A percentile compares a stretch with the other conserved stretches of the same genome.
phyloP scores from a whole-genome alignment of 2,113 vertebrate genomes.

The Hemicordylus capensis region DNA sequence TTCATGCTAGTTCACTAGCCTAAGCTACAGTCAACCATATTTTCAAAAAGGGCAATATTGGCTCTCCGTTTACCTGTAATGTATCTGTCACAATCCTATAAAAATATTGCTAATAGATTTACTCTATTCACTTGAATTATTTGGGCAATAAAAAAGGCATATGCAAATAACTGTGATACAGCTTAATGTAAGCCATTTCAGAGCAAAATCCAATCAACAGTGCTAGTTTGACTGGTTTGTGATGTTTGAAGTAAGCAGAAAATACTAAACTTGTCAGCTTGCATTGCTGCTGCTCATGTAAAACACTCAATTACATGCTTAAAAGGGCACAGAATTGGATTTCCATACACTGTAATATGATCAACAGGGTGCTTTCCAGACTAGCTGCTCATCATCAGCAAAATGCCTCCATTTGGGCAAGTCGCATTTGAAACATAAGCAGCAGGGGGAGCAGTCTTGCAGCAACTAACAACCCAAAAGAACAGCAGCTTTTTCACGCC shows the following conservation, averaged over 20 bases:
- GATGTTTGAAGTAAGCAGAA: neutral
- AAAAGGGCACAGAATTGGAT: neutral
- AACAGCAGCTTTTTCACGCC: too few species aligned
- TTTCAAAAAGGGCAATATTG: neutral
- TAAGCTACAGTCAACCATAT: neutral
- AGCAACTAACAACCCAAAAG: too few species aligned
- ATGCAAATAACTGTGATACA: neutral
- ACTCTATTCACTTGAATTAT: neutral
- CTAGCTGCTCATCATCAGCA: too few species aligned
- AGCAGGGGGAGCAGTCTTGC: too few species aligned
- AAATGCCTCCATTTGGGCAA: too few species aligned
- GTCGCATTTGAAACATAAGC: too few species aligned
- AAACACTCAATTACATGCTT: neutral
- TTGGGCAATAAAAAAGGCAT: neutral
- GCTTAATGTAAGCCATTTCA: neutral
- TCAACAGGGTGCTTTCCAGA: too few species aligned
- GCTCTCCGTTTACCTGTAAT: neutral
- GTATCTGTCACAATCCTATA: neutral
- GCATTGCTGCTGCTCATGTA: neutral
- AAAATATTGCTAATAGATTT: neutral
- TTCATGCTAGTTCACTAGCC: neutral
- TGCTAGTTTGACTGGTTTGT: neutral
- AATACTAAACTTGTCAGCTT: neutral
- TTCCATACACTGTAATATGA: neutral
- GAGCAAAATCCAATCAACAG: neutral